Evolutionary conservation across 2,888 invertebrate genomes (phyloP), one percentile per base, ranked within the genome.

Genomic region (Ichneumoninae sp.): DNA sequence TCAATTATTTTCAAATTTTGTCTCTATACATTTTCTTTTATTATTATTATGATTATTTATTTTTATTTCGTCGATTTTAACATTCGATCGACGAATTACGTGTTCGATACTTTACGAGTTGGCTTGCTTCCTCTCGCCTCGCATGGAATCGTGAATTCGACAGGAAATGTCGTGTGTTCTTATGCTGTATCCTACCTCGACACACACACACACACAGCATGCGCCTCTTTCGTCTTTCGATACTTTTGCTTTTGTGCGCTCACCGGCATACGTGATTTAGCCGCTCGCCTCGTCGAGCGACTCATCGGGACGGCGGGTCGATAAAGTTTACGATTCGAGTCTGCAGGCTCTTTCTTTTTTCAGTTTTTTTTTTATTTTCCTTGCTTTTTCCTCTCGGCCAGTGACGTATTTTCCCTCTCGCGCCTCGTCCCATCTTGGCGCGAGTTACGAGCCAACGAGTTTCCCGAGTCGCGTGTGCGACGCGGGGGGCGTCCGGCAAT

Each of bases 301-400:
- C 54, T 82, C 85, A 82, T 79, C 75, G 70, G 36, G 40, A 40
- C 74, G 78, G 54, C 65, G 33, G 78, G 70, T 85, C 82, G 82
- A 85, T 85, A 83, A 82, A 82, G 79, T 85, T 85, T 85, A 82
- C 85, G 82, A 80, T 82, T 82, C 79, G 73, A 82, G 85, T 76
- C 70, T 68, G 82, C 70, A 80, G 16, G 40, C 40, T 40, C 80
- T 70, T 54, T 69, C 33, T 76, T 36, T 19, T 36, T 47, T 50
- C 40, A 71, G 65, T 63, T 36, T 78, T 83, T 83, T 65, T 75
- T 47, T 70, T 52, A 63, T 54, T 47, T 63, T 73, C 40, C 66
- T 70, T 54, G 50, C 33, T 68, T 36, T 54, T 81, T 10, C 65
- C 69, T 79, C 81, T 79, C 81, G 80, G 66, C 69, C 80, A 19